These are phyloP conservation scores for Pyrrhosoma nymphula DNA, from an alignment of 2,888 invertebrate genomes.

Conservation along the genomic window DNA sequence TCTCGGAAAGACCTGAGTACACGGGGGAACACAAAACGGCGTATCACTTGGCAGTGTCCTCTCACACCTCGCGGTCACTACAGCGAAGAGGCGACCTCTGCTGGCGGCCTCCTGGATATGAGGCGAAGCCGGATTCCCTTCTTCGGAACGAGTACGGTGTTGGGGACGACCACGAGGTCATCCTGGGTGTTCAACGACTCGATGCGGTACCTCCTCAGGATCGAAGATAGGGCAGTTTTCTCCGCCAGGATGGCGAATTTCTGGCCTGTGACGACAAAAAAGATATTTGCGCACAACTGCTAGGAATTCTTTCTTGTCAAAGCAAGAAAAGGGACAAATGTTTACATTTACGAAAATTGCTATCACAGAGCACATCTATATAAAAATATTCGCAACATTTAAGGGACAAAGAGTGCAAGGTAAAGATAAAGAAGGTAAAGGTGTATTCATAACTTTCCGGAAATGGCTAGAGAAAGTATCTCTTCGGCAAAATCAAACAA, in stretches of 20 bases:
- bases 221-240: constrained; percentile 71
- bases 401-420: no score
- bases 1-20: background rate
- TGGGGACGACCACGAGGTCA: constrained; percentile 72
- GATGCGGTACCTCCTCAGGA: constrained; percentile 72
- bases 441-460: no score
- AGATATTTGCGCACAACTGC: background rate
- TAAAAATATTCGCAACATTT: no score
- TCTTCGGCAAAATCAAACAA: no score
- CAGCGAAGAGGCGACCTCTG: background rate
- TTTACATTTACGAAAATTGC: no score
- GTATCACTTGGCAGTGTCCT: background rate
- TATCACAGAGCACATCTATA: no score
- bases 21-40: background rate
- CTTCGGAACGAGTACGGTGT: constrained; percentile 71
- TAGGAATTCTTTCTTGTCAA: background rate
- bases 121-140: constrained; percentile 73
- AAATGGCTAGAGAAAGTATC: no score
- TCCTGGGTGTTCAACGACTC: constrained; percentile 74
- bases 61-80: background rate
- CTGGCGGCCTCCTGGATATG: constrained; percentile 71
- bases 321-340: background rate
- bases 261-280: constrained; percentile 72
- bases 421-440: no score
- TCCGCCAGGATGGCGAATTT: constrained; percentile 73